Percentiles rank a stretch among this genome's conserved stretches.
Evolutionary conservation across 1,140 invertebrate genomes (phyloP).

Genomic region (Frieseomelitta varia): DNA sequence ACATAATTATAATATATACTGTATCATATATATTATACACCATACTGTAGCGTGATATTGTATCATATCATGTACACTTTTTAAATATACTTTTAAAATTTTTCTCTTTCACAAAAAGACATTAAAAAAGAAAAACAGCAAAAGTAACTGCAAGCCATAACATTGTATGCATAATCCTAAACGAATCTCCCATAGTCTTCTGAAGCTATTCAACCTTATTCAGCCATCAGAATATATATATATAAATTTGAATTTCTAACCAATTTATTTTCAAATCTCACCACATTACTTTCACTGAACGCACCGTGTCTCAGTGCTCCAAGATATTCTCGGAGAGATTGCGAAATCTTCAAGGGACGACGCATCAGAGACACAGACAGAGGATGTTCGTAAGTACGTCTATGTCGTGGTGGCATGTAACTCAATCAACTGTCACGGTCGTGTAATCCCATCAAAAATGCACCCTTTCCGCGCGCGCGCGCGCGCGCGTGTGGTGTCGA

Average conservation of each 20-base stretch:
- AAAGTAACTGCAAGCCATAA: too few species aligned
- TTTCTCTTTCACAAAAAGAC: too few species aligned
- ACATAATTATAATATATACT: too few species aligned
- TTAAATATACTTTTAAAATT: too few species aligned
- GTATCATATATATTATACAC: too few species aligned
- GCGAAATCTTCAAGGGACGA: not conserved
- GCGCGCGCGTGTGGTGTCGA: not conserved
- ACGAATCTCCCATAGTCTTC: too few species aligned
- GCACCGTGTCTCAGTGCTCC: not conserved
- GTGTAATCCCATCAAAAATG: conserved; percentile 24
- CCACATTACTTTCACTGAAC: too few species aligned
- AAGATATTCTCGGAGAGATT: not conserved
- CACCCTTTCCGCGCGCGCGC: conserved; percentile 6
- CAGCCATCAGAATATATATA: not conserved
- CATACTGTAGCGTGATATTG: too few species aligned
- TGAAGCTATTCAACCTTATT: too few species aligned
- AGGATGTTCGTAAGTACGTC: not conserved
- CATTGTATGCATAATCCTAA: too few species aligned
- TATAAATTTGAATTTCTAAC: not conserved
- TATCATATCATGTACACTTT: too few species aligned
- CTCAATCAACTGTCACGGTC: conserved; percentile 23
- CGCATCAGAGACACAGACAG: not conserved
- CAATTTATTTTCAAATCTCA: not conserved
- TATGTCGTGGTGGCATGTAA: not conserved
- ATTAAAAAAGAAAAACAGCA: too few species aligned